A percentile compares a stretch with the other conserved stretches of the same genome.
Evolutionary conservation across 64 coral and sea anemone genomes (phyloP).

Genomic region (Catalaphyllia jardinei): DNA sequence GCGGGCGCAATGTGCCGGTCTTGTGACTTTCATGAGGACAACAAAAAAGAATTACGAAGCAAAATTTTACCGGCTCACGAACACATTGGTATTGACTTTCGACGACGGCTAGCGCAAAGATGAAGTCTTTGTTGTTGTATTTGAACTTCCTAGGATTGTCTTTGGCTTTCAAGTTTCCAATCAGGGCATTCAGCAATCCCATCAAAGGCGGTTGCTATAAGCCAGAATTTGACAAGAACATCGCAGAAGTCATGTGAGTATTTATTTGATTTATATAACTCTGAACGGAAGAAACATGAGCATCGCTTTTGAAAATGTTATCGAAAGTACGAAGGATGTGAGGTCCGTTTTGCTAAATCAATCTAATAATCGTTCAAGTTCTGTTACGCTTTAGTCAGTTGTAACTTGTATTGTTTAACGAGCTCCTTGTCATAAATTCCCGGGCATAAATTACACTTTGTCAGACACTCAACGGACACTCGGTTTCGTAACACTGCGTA

Average conservation of each 20-base stretch:
- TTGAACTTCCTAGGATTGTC: slow-evolving; percentile 22
- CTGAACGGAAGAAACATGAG: background rate
- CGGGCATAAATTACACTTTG: too few species aligned
- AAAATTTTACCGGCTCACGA: background rate
- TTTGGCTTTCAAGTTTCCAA: slow-evolving; percentile 14
- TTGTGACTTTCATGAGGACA: slow-evolving; percentile 13
- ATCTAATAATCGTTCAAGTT: background rate
- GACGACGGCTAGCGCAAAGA: background rate
- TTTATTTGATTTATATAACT: background rate
- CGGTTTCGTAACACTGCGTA: too few species aligned
- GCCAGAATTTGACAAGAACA: slow-evolving; percentile 39
- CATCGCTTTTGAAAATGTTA: background rate
- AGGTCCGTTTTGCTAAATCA: background rate
- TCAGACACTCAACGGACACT: too few species aligned
- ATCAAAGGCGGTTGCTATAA: slow-evolving; percentile 39
- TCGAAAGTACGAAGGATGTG: background rate
- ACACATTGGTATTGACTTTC: background rate
- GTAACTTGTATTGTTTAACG: too few species aligned
- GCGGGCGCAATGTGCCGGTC: background rate
- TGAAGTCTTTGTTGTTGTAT: slow-evolving; percentile 29
- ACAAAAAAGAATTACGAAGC: background rate
- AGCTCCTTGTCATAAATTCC: too few species aligned
- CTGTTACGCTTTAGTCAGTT: too few species aligned
- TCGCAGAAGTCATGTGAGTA: slow-evolving; percentile 62
- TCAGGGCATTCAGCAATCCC: background rate